Evolutionary conservation across 2,113 vertebrate species (phyloP).

Genomic region (Plotosus lineatus): DNA sequence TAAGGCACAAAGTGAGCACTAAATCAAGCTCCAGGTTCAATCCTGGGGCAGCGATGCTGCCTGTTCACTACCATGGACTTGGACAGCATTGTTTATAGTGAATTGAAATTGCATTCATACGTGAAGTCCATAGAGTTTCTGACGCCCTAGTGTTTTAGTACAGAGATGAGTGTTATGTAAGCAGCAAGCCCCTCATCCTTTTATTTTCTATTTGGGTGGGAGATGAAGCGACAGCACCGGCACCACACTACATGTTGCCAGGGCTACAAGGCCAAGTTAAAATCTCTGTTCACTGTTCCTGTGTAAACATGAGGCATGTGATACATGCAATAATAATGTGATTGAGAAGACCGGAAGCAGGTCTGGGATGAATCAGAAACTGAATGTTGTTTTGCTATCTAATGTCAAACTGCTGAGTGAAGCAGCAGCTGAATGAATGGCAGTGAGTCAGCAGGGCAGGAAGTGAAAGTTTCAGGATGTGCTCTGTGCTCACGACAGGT

Average conservation of each 20-base stretch:
- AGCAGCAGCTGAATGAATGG: slow-evolving; percentile 26
- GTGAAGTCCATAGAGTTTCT: background rate
- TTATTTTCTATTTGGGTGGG: background rate
- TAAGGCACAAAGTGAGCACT: background rate
- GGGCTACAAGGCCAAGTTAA: background rate
- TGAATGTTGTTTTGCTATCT: background rate
- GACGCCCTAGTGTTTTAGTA: background rate
- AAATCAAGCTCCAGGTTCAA: background rate
- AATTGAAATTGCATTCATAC: background rate
- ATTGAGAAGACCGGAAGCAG: slow-evolving; percentile 1
- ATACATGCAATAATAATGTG: background rate
- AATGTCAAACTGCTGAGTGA: slow-evolving; percentile 7
- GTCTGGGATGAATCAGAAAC: slow-evolving; percentile 30
- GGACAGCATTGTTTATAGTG: background rate
- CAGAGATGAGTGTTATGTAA: background rate
- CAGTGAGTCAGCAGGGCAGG: slow-evolving; percentile 58
- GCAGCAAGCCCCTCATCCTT: background rate
- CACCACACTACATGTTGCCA: background rate
- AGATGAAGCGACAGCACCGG: background rate
- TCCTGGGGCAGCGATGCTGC: background rate
- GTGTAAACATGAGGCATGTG: background rate
- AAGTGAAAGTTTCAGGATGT: slow-evolving; percentile 34
- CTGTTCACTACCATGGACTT: background rate
- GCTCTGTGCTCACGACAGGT: background rate
- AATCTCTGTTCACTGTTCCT: background rate